Evolutionary conservation across 1,140 invertebrate genomes (phyloP), one percentile per base, ranked within the genome.

Genomic region (Epicauta chinensis): DNA sequence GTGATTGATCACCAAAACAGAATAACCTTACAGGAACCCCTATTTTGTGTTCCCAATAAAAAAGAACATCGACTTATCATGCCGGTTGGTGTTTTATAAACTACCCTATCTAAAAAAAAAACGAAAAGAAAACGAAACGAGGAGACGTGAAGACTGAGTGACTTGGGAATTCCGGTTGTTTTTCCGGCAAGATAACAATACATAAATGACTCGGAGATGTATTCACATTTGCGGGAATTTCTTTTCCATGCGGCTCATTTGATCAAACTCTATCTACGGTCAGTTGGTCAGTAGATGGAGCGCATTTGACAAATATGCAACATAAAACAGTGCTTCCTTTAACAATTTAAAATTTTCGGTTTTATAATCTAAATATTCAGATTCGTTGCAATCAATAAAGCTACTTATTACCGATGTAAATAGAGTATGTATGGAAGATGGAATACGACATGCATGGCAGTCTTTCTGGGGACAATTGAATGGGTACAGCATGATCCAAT

Each of bases 211-310:
- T 58, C 51, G 60, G 54, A 68, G 61, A 66, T 66, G 63, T 64
- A 61, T 63, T 62, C 64, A 55, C 66, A 68, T 68, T 68, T 68
- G 63, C 48, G 63, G 63, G 55, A 60, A 66, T 65, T 65, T 65
- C 59, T 65, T 65, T 60, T 62, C 51, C 50, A 48, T 46, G 39
- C 50, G 63, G 55, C 42, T 64, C 63, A 65, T 66, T 65, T 63
- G 53, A 51, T 56, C 54, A 46, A 52, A 38, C 46, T 47, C 44
- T 60, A 55, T 51, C 23, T 23, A 58, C 60, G 66, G 64, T 66
- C 66, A 66, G 66, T 68, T 68, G 64, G 60, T 64, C 62, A 64
- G 51, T 58, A 63, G 58, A 68, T 68, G 66, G 65, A 49, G 58
- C 63, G 64, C 50, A 41, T 48, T 57, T 68, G 66, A 68, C 58